These are phyloP conservation scores for Sinonovacula constricta DNA, from an alignment of 1,140 invertebrate genomes.

Conservation along the genomic window DNA sequence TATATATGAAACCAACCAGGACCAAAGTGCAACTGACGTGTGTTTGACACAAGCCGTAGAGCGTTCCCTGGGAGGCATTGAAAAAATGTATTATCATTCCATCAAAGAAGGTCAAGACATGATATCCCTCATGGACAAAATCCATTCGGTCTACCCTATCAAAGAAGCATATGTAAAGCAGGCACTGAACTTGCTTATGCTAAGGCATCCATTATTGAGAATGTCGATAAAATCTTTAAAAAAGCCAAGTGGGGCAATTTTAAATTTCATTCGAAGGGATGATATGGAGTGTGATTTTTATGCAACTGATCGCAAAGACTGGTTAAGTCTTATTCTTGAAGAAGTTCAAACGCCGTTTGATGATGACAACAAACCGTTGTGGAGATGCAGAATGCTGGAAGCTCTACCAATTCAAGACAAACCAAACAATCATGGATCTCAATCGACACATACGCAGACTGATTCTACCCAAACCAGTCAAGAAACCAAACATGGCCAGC, in stretches of 20 bases:
- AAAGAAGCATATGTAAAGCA: background rate
- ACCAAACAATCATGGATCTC: background rate
- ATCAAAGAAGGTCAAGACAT: slow-evolving; percentile 23
- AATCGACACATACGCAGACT: background rate
- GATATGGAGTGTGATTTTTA: slow-evolving; percentile 33
- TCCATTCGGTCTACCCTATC: slow-evolving; percentile 18
- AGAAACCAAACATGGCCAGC: background rate
- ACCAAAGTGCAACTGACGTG: no score
- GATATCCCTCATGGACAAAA: slow-evolving; percentile 18
- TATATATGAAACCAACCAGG: no score
- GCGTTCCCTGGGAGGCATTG: slow-evolving; percentile 40
- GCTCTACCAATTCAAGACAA: background rate
- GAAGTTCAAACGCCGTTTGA: slow-evolving; percentile 4
- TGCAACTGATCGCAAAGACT: slow-evolving; percentile 9
- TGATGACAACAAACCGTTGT: background rate
- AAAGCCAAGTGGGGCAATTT: no score
- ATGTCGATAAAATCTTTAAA: slow-evolving; percentile 1
- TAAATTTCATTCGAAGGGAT: no score
- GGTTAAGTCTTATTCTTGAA: slow-evolving; percentile 22
- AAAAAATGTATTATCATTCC: slow-evolving; percentile 23
- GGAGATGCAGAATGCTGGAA: slow-evolving; percentile 25
- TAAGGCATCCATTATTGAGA: slow-evolving; percentile 28
- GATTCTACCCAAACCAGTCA: background rate
- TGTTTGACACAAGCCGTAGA: no score
- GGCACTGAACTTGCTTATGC: background rate